Base-by-base conservation (phyloP, 2,113 vertebrate species). In the Vidua chalybeata region DNA sequence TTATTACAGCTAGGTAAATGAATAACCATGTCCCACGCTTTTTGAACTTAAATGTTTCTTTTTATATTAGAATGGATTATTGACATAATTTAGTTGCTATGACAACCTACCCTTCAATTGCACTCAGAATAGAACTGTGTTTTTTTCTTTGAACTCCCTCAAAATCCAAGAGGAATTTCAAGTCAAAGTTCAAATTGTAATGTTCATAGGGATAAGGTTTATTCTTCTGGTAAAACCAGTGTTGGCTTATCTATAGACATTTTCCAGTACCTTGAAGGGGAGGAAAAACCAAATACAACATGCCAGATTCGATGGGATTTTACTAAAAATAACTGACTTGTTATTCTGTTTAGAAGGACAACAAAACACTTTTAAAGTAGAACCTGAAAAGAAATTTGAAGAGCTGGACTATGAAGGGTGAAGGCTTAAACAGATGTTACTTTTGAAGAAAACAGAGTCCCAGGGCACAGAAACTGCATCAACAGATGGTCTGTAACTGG, bases 51-150 rank as follows among this genome's bases (percentile, higher is more conserved):
- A 51, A 94, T 55, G 62, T 83, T 94, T 85, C 93, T 91, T 92
- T 91, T 90, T 89, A 91, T 84, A 75, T 77, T 84, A 71, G 79
- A 91, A 93, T 27, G 71, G 61, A 87, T 95, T 87, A 92, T 74
- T 89, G 91, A 83, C 66, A 93, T 66, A 78, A 94, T 89, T 69
- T 85, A 59, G 94, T 97, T 95, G 91, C 94, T 92, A 95, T 84
- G 78, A 58, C 94, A 95, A 96, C 91, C 11, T 78, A 33, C 37
- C 76, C 61, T 74, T 93, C 81, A 80, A 73, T 88, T 67, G 76
- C 76, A 78, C 83, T 76, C 51, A 58, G 55, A 94, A 73, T 15
- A 92, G 77, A 91, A 43, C 45, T 54, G 26, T 3, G 8, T 48
- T 41, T 92, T 93, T 35, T 81, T 41, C 54, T 89, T 73, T 86